Evolutionary conservation across 2,888 invertebrate genomes (phyloP), one percentile per base, ranked within the genome.

Genomic region (Gasteruption jaculator): DNA sequence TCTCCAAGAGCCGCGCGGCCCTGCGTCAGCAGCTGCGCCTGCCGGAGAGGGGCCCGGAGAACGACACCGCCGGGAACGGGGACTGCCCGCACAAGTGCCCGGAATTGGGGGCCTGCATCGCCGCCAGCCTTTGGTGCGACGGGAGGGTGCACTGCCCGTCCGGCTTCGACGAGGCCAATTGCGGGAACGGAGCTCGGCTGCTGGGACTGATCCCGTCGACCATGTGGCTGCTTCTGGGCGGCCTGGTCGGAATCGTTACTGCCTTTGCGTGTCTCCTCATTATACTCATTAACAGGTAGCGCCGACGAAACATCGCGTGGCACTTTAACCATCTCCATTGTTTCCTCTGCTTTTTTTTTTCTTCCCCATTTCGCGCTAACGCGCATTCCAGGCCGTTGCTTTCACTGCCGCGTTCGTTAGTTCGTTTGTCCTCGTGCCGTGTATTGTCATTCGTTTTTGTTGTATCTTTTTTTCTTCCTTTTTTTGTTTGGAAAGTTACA

Each of bases 101-200:
- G 10, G 71, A 65, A 39, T 57, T 66, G 54, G 75, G 53, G 18
- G 70, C 70, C 18, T 71, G 70, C 48, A 71, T 71, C 21, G 63
- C 68, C 1, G 54, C 68, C 3, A 74, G 74, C 52, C 63, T 73
- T 2, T 74, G 73, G 61, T 73, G 73, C 43, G 77, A 76, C 53
- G 76, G 76, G 10, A 73, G 73, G 3, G 50, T 60, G 12, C 64
- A 72, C 45, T 71, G 72, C 40, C 67, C 72, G 3, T 75, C 77
- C 35, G 70, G 75, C 33, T 82, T 79, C 60, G 86, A 86, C 68
- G 86, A 86, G 67, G 82, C 80, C 48, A 78, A 84, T 71, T 71
- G 70, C 45, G 68, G 69, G 31, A 68, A 60, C 36, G 70, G 70
- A 0, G 67, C 68, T 3, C 57, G 68, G 38, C 45, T 71, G 1